Evolutionary conservation across 1,140 invertebrate species (phyloP).

Genomic region (Prorops nasuta): DNA sequence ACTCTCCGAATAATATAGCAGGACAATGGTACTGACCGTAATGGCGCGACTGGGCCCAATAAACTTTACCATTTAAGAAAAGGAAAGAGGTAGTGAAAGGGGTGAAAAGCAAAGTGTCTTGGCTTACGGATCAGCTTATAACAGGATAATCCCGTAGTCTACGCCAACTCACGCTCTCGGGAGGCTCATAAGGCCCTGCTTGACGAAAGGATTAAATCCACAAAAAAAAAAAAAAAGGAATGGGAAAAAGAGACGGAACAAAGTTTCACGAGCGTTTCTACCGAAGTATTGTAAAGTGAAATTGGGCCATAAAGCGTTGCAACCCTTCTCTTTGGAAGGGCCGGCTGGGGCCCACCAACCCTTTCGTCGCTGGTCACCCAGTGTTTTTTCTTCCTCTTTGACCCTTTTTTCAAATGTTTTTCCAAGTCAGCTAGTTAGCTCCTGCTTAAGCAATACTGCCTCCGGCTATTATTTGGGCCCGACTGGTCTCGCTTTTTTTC

Average conservation of each 20-base stretch:
- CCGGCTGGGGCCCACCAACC: not conserved
- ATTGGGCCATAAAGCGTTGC: conserved; percentile 27
- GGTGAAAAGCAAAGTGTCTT: not conserved
- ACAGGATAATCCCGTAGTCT: conserved; percentile 9
- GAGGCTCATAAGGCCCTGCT: too few species aligned
- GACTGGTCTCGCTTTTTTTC: too few species aligned
- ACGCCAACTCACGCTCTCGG: not conserved
- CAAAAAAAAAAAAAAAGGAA: conserved; percentile 2
- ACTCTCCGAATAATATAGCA: not conserved
- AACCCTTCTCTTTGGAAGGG: conserved; percentile 17
- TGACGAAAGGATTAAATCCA: not conserved
- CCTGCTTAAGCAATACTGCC: not conserved
- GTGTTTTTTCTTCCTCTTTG: too few species aligned
- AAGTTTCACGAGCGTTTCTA: not conserved
- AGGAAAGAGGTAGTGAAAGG: not conserved
- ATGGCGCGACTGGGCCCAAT: too few species aligned
- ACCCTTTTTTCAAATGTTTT: conserved; percentile 2
- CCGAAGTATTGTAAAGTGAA: conserved; percentile 23
- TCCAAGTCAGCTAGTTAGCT: not conserved
- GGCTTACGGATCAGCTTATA: not conserved
- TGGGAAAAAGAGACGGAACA: not conserved
- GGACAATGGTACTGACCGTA: too few species aligned
- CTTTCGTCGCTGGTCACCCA: too few species aligned
- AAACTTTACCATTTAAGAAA: too few species aligned
- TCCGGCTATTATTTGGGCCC: not conserved